phyloP scores from a whole-genome alignment of 2,113 vertebrate genomes.

The Nothobranchius kuhntae region DNA sequence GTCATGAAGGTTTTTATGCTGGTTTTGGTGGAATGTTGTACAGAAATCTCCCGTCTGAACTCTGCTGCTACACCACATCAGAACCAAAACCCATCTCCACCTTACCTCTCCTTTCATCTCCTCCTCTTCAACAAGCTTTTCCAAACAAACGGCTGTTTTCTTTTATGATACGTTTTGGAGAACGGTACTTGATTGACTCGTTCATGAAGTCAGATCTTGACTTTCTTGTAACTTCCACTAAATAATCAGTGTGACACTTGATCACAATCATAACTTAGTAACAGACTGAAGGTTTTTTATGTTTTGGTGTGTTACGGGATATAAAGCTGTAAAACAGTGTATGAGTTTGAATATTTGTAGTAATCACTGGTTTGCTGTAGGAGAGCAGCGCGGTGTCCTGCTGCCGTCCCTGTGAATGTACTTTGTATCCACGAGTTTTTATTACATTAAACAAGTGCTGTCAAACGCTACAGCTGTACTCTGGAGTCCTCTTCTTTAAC shows the following conservation, averaged over 20 bases:
- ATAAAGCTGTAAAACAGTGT: conserved; percentile 53
- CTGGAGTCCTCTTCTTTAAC: background rate
- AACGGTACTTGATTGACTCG: too few relatives aligned
- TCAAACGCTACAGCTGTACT: background rate
- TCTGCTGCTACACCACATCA: conserved; percentile 22
- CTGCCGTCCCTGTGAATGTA: conserved; percentile 78
- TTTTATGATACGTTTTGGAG: background rate
- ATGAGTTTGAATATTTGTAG: conserved; percentile 59
- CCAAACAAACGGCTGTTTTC: background rate
- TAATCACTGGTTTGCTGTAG: conserved; percentile 60
- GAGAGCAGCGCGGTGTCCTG: conserved; percentile 56
- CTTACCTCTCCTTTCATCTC: background rate
- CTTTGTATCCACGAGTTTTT: conserved; percentile 81
- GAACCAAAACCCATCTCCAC: conserved; percentile 31
- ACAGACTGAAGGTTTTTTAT: conserved; percentile 44
- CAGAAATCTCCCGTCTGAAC: background rate
- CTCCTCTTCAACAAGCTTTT: background rate
- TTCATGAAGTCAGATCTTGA: conserved; percentile 2
- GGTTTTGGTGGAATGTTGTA: too few relatives aligned
- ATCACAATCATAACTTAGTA: conserved; percentile 24
- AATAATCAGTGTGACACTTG: conserved; percentile 36
- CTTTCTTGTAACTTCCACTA: conserved; percentile 41
- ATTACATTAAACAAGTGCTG: conserved; percentile 77
- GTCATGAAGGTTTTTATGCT: too few relatives aligned
- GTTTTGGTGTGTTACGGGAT: conserved; percentile 47